These are phyloP conservation scores for Trematomus bernacchii DNA, from an alignment of 2,797 vertebrate genomes.

Conservation along the genomic window DNA sequence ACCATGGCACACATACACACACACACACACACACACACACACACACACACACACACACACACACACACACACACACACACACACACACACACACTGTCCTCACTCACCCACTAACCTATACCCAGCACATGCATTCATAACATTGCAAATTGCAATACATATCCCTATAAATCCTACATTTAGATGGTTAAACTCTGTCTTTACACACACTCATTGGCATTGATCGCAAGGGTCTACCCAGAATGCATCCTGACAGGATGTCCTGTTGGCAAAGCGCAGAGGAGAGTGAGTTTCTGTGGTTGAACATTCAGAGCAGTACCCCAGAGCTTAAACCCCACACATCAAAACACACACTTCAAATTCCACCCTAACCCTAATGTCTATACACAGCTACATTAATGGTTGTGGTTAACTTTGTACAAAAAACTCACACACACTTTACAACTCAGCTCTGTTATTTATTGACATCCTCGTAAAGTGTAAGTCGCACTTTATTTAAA, in stretches of 20 bases:
- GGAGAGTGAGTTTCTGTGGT: conserved; percentile 70
- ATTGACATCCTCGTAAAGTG: not conserved
- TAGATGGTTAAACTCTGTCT: conserved; percentile 17
- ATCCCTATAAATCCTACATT: conserved; percentile 11
- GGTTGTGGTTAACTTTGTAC: conserved; percentile 16
- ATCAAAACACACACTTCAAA: conserved; percentile 29
- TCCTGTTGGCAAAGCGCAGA: conserved; percentile 77
- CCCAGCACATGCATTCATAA: conserved; percentile 13
- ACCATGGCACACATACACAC: conserved; percentile 48
- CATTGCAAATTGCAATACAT: conserved; percentile 12
- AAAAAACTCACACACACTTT: conserved; percentile 8
- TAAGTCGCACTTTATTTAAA: not conserved
- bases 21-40: not conserved
- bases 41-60: no score
- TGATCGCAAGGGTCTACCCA: conserved; percentile 68
- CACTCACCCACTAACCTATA: conserved; percentile 27
- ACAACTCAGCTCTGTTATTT: no score
- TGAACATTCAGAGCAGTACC: conserved; percentile 69
- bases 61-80: conserved; percentile 32
- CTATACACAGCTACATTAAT: conserved; percentile 9
- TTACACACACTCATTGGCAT: conserved; percentile 44
- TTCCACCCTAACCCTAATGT: conserved; percentile 20
- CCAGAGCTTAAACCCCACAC: conserved; percentile 32
- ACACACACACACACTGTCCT: conserved; percentile 31
- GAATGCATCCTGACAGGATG: conserved; percentile 81